phyloP scores from a whole-genome alignment of 1,140 invertebrate species.

The Zaprionus africanus region DNA sequence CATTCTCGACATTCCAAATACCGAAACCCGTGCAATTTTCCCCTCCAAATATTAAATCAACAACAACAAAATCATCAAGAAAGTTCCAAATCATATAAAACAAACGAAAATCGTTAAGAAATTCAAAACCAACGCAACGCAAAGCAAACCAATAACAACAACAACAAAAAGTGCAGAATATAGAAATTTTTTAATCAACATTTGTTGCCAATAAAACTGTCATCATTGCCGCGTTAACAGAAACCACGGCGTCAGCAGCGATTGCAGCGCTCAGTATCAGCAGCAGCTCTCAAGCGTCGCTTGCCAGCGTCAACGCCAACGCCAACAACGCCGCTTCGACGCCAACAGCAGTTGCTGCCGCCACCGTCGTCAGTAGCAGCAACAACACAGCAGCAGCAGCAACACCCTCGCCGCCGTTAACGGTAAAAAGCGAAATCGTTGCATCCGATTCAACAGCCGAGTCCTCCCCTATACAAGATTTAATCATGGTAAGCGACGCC shows the following conservation, averaged over 20 bases:
- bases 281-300: slow-evolving; percentile 81
- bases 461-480: slow-evolving; percentile 80
- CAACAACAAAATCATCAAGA: slow-evolving; percentile 26
- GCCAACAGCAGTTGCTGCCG: slow-evolving; percentile 30
- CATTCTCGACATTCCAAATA: slow-evolving; percentile 43
- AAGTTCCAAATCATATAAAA: slow-evolving; percentile 18
- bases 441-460: slow-evolving; percentile 72
- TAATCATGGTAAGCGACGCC: slow-evolving; percentile 80
- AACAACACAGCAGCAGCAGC: slow-evolving; percentile 35
- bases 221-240: slow-evolving; percentile 83
- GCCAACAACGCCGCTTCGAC: slow-evolving; percentile 35
- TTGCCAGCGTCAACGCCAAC: slow-evolving; percentile 57
- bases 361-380: slow-evolving; percentile 15
- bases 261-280: slow-evolving; percentile 83
- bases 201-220: slow-evolving; percentile 82
- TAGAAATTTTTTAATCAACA: slow-evolving; percentile 72
- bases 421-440: slow-evolving; percentile 76
- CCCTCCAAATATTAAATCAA: slow-evolving; percentile 27
- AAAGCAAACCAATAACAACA: slow-evolving; percentile 22
- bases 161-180: slow-evolving; percentile 50
- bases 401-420: slow-evolving; percentile 51
- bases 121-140: slow-evolving; percentile 21
- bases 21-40: slow-evolving; percentile 61
- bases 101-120: slow-evolving; percentile 14
- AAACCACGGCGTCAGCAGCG: slow-evolving; percentile 81